Conservation (phyloP, 2,797 vertebrate species). For the Florisuga fusca region DNA sequence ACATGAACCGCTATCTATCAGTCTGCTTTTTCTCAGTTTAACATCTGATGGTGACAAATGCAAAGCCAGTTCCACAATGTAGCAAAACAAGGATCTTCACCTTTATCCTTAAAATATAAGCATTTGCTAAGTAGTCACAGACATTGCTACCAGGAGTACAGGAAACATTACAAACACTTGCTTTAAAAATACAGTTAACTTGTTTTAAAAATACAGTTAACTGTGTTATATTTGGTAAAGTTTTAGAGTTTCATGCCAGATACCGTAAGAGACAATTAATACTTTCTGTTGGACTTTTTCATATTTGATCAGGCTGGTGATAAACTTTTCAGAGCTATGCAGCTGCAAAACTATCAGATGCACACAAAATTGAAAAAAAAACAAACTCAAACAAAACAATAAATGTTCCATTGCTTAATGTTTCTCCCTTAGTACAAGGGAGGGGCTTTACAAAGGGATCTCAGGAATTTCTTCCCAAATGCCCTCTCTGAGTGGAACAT, state of each 20-base stretch:
- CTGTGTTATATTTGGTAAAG: neutral
- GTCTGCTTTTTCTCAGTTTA: conserved; percentile 36
- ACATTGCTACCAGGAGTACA: neutral
- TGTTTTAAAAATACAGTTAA: neutral
- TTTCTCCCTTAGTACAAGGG: neutral
- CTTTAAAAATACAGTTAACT: neutral
- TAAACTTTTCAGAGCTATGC: neutral
- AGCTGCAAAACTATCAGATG: neutral
- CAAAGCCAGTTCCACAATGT: neutral
- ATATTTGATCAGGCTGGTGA: neutral
- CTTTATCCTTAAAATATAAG: conserved; percentile 22
- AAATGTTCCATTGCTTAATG: neutral
- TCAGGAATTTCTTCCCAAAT: conserved; percentile 42
- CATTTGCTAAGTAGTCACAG: neutral
- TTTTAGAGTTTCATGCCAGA: neutral
- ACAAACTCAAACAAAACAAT: too few relatives aligned
- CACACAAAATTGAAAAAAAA: neutral
- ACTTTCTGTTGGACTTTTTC: neutral
- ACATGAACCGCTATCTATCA: neutral
- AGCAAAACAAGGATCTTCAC: neutral
- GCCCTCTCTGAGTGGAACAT: neutral
- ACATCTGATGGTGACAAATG: neutral
- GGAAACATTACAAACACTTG: neutral
- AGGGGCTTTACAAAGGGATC: neutral
- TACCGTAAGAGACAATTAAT: neutral